These are phyloP conservation scores for Linepithema humile DNA, from an alignment of 1,140 invertebrate genomes.

Conservation along the genomic window DNA sequence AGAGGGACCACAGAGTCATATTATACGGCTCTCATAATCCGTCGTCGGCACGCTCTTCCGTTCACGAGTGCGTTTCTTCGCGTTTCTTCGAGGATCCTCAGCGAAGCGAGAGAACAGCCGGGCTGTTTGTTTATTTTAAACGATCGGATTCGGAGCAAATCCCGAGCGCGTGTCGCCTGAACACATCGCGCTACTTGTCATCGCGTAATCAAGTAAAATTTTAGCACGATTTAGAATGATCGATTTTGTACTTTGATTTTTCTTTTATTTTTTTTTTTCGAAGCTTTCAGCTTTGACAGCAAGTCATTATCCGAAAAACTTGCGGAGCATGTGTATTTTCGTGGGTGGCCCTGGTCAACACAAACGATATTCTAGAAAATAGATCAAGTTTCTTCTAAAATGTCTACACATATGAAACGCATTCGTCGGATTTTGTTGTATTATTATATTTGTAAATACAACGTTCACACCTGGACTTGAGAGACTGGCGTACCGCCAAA, in stretches of 20 bases:
- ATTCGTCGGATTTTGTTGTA: neutral
- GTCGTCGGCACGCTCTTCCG: slow-evolving; percentile 36
- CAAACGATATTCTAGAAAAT: slow-evolving; percentile 38
- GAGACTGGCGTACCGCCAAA: slow-evolving; percentile 1
- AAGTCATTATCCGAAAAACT: slow-evolving; percentile 64
- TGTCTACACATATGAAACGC: slow-evolving; percentile 12
- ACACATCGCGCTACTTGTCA: neutral
- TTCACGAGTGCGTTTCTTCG: slow-evolving; percentile 20
- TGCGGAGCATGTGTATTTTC: slow-evolving; percentile 62
- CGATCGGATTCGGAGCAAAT: slow-evolving; percentile 16
- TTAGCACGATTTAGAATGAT: neutral
- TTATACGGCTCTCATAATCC: slow-evolving; percentile 64
- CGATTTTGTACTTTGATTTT: neutral
- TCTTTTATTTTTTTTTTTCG: neutral
- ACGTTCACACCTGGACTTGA: neutral
- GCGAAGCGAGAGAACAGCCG: slow-evolving; percentile 24
- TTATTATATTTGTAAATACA: slow-evolving; percentile 25
- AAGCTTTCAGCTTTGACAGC: neutral
- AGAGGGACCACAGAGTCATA: slow-evolving; percentile 50
- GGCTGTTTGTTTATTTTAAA: slow-evolving; percentile 50
- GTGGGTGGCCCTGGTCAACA: slow-evolving; percentile 59
- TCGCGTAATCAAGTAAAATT: neutral
- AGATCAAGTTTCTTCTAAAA: slow-evolving; percentile 24
- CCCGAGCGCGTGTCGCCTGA: neutral
- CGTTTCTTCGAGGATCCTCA: neutral